Evolutionary conservation across 2,888 invertebrate species (phyloP), one percentile per base, ranked within the genome.

Genomic region (Adelphocoris suturalis): DNA sequence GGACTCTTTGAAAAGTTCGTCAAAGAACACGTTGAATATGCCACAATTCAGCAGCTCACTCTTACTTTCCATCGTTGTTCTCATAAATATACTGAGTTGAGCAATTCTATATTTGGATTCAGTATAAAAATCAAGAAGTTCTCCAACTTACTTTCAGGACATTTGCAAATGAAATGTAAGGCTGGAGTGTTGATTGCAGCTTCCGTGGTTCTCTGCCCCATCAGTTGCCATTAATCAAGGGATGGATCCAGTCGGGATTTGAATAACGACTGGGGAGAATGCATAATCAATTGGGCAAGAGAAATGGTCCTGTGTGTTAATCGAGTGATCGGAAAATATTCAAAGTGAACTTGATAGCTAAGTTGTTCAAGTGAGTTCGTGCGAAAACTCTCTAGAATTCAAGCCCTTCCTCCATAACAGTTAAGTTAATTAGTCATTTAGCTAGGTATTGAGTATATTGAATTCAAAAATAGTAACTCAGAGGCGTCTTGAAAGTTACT

Each of bases 241-340:
- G 68, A 68, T 68, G 68, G 68, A 23, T 68, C 23, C 68, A 68
- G 11, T 19, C 68, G 0, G 23, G 23, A 68, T 68, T 68, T 23
- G 68, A 68, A 68, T 68, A 68, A 68, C 68, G 68, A 68, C 68
- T 68, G 9, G 68, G 68, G 23, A 61, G 68, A 68, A 68, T 68
- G 68, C 27, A 68, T 68, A 68, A 68, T 68, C 68, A 68, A 68
- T 68, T 68, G 68, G 68, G 3, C 23, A 23, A 68, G 68, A 68
- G 68, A 68, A 68, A 68, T 68, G 23, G 68, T 68, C 11, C 13
- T 1, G 23, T 68, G 68, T 19, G 23, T 11, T 68, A 68, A 68
- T 68, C 68, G 68, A 68, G 68, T 68, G 19, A 68, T 68, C 68
- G 68, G 68, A 7, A 68, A 68, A 23, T 68, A 23, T 68, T 68